phyloP scores from a whole-genome alignment of 2,797 vertebrate genomes.

The Poeciliopsis paucimaculata region DNA sequence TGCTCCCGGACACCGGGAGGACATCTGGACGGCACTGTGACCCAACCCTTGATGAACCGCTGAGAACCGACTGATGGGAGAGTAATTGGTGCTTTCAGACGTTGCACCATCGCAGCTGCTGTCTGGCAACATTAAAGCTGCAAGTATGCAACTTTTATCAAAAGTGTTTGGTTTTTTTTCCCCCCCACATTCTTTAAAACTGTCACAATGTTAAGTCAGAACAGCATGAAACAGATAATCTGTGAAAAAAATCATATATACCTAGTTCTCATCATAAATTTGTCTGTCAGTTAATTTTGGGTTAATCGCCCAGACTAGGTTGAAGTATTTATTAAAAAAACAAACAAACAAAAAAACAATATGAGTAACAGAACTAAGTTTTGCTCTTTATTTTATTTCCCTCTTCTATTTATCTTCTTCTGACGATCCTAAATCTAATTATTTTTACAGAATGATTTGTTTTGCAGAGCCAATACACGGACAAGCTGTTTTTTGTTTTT shows the following conservation, averaged over 20 bases:
- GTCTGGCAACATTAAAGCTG: background rate
- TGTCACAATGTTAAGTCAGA: no score
- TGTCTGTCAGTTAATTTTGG: no score
- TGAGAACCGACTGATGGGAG: slow-evolving; percentile 19
- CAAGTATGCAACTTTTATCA: no score
- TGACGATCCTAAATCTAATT: background rate
- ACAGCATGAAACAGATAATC: no score
- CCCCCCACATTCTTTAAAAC: no score
- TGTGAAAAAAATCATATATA: no score
- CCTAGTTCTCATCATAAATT: no score
- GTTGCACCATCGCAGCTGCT: slow-evolving; percentile 12
- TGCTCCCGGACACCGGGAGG: slow-evolving; percentile 2
- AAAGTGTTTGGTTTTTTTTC: no score
- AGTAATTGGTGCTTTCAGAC: slow-evolving; percentile 27
- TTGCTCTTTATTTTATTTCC: background rate
- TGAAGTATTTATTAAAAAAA: background rate
- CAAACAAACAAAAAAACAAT: background rate
- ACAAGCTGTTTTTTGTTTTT: background rate
- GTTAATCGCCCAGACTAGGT: no score
- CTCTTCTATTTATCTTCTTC: background rate
- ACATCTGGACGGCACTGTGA: slow-evolving; percentile 3
- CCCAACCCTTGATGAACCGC: slow-evolving; percentile 9
- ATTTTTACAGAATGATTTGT: slow-evolving; percentile 6
- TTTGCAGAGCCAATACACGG: background rate
- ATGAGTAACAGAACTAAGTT: background rate